Evolutionary conservation across 1,140 invertebrate genomes (phyloP), one percentile per base, ranked within the genome.

Genomic region (Drosophila persimilis): DNA sequence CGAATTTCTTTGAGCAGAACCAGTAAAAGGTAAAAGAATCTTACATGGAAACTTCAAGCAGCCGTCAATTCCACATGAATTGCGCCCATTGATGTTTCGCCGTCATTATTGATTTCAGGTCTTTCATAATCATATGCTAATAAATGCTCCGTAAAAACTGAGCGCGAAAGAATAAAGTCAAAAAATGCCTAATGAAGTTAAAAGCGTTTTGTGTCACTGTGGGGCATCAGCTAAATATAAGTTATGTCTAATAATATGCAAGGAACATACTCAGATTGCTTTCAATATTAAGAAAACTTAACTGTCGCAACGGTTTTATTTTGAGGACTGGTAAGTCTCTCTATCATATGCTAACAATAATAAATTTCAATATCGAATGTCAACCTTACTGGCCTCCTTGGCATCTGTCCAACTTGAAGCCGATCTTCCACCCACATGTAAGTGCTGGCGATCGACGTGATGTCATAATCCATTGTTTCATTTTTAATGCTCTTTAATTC

Each of bases 381-480:
- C 24, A 46, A 24, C 39, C 43, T 9, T 24, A 44, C 4, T 26
- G 24, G 15, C 29, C 43, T 56, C 24, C 15, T 56, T 56, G 54
- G 54, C 54, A 45, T 26, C 2, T 8, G 24, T 24, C 54, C 54
- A 56, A 45, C 13, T 56, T 17, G 26, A 48, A 61, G 44, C 29
- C 24, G 29, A 56, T 56, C 43, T 6, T 29, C 48, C 52, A 22
- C 53, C 20, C 41, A 54, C 60, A 22, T 17, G 69, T 43, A 39
- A 72, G 44, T 62, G 65, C 44, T 61, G 56, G 26, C 59, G 39
- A 58, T 62, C 11, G 11, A 39, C 13, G 35, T 77, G 73, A 78
- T 72, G 54, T 78, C 76, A 78, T 72, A 75, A 75, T 46, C 57
- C 62, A 70, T 65, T 77, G 59, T 60, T 74, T 59, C 59, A 72